These are phyloP conservation scores for human DNA, from an alignment of 2,113 vertebrate genomes.

Conservation along the genomic window GRCh38 chr11:79406501-79407000, in stretches of 20 bases:
- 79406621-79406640: not conserved
- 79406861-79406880: not conserved
- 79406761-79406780: not conserved
- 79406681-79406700: conserved; percentile 6
- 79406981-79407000: not conserved
- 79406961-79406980: not conserved
- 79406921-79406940: not conserved
- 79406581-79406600: not conserved
- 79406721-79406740: not conserved
- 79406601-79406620: not conserved
- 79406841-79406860: conserved; percentile 39
- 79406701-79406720: not conserved
- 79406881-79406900: not conserved
- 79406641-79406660: conserved; percentile 50
- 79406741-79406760: not conserved
- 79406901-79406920: not conserved
- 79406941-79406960: not conserved
- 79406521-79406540: not conserved
- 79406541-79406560: not conserved
- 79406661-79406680: conserved; percentile 3
- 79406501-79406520: conserved; percentile 29
- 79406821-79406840: not conserved
- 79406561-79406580: conserved; percentile 20
- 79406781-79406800: not conserved
- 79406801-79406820: not conserved